Base-by-base conservation (phyloP, 2,888 invertebrate genomes). In the Agrotis ipsilon region DNA sequence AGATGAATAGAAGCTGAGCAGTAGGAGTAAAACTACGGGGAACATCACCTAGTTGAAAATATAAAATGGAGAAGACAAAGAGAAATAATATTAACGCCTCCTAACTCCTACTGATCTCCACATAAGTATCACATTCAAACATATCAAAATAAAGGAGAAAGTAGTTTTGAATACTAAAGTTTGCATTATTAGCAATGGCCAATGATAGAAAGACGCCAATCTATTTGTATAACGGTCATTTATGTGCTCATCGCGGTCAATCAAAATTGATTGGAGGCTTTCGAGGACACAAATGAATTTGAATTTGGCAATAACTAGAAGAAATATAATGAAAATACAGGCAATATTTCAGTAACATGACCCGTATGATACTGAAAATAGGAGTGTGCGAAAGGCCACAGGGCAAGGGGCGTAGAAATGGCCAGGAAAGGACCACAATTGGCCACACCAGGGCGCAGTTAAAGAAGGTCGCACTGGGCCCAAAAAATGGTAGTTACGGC, bases 181-280 rank as follows among this genome's bases (percentile, higher is more conserved):
- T 51, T 43, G 49, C 13, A 39, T 39, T 39, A 39, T 39, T 39
- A 39, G 39, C 39, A 39, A 11, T 39, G 39, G 39, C 39, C 39
- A 55, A 55, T 21, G 11, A 46, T 45, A 27, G n/a, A 66, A 49
- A 27, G 49, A 70, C 49, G 48, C 1, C 18, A 55, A 66, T 82
- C 43, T 48, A 45, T 82, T 72, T 72, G 58, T 19, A 27, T 63
- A 72, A 66, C 48, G 43, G 54, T 19, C 46, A 18, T 6, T 59
- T 51, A 72, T 24, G 43, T 39, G 57, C 11, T 49, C 24, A 49
- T 21, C 21, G 45, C 24, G 48, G n/a, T 43, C 39, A 68, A 54
- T 58, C 21, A 49, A 54, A 59, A 46, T 55, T 55, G 9, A 64
- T 52, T 52, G 57, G 19, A 21, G n/a, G n/a, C n/a, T n/a, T n/a